These are phyloP conservation scores for Polypedilum pembai DNA, from an alignment of 1,140 invertebrate species.

Conservation along the genomic window DNA sequence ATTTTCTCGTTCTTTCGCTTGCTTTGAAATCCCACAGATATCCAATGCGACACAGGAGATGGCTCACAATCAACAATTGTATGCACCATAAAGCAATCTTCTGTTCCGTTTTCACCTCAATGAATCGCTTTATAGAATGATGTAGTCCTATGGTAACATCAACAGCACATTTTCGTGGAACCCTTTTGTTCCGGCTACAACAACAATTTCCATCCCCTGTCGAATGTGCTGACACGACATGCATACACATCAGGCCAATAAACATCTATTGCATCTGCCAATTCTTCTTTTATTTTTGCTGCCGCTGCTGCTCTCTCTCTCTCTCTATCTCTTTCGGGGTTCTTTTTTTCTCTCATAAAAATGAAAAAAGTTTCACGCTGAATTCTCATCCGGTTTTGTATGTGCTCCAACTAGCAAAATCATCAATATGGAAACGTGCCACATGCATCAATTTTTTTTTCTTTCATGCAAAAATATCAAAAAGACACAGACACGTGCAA, in stretches of 20 bases:
- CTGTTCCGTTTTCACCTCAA: constrained; percentile 1
- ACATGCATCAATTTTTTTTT: too few relatives aligned
- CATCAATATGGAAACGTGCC: too few relatives aligned
- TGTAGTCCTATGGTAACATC: background rate
- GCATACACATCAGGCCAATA: background rate
- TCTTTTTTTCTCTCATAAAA: too few relatives aligned
- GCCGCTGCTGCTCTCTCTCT: too few relatives aligned
- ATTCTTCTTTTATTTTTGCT: too few relatives aligned
- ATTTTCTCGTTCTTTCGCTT: background rate
- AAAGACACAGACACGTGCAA: too few relatives aligned
- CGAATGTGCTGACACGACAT: constrained; percentile 1
- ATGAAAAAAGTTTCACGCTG: too few relatives aligned
- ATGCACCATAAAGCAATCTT: constrained; percentile 17
- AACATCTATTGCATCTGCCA: background rate
- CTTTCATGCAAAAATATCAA: too few relatives aligned
- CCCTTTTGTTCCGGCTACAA: constrained; percentile 2
- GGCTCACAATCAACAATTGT: background rate
- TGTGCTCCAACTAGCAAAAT: too few relatives aligned
- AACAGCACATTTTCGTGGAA: background rate
- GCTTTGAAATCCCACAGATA: background rate
- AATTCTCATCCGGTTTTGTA: too few relatives aligned
- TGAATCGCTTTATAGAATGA: background rate
- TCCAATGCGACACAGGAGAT: background rate
- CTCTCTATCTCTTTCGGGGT: too few relatives aligned
- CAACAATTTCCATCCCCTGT: background rate